Percentiles rank a stretch among this genome's conserved stretches.
phyloP scores from a whole-genome alignment of 2,797 vertebrate genomes.

The Leptoclinus maculatus region DNA sequence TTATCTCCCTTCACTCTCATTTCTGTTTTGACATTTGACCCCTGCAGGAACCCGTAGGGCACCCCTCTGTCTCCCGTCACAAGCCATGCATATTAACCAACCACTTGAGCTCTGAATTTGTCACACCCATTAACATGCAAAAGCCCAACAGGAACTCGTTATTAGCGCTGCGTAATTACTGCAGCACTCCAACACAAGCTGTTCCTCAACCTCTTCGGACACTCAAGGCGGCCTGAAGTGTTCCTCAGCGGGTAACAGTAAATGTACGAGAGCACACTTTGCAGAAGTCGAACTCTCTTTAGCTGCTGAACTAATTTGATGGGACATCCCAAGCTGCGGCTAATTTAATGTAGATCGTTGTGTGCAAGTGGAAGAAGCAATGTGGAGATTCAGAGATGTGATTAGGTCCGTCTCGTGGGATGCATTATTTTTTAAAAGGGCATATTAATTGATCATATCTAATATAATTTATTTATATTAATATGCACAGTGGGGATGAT shows the following conservation, averaged over 20 bases:
- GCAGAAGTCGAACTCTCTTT: constrained; percentile 1
- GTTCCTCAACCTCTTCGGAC: constrained; percentile 19
- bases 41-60: constrained; percentile 5
- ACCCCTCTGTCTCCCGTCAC: not conserved
- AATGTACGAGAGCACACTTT: constrained; percentile 8
- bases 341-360: constrained; percentile 20
- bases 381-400: constrained; percentile 20
- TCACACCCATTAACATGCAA: constrained; percentile 34
- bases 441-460: constrained; percentile 55
- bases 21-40: constrained; percentile 50
- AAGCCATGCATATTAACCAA: constrained; percentile 52
- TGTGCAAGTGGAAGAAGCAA: constrained; percentile 17
- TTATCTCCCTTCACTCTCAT: not conserved
- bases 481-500: constrained; percentile 26
- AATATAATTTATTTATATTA: constrained; percentile 24
- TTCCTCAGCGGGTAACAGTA: not conserved
- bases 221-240: not conserved
- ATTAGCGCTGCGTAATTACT: constrained; percentile 34
- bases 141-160: constrained; percentile 46
- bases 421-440: constrained; percentile 34
- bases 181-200: constrained; percentile 23
- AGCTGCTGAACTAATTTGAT: constrained; percentile 31
- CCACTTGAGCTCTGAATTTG: constrained; percentile 14
- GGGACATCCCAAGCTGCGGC: constrained; percentile 8
- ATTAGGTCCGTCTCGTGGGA: constrained; percentile 39